phyloP scores from a whole-genome alignment of 1,140 invertebrate species.

The Formica selysi region DNA sequence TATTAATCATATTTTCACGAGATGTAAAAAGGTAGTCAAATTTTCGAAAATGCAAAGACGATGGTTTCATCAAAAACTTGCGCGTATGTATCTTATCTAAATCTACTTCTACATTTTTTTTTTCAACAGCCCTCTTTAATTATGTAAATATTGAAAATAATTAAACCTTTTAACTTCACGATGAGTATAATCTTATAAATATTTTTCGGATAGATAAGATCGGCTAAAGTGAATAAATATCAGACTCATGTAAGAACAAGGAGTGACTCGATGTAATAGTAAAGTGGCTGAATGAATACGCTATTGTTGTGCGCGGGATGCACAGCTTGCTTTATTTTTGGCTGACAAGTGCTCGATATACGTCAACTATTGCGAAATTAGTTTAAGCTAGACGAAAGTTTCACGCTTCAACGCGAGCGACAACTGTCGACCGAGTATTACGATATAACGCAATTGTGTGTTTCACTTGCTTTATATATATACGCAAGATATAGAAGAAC shows the following conservation, averaged over 20 bases:
- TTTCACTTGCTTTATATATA: slow-evolving; percentile 8
- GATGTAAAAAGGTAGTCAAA: background rate
- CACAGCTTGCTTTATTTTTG: slow-evolving; percentile 50
- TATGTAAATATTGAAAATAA: background rate
- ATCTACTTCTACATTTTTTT: background rate
- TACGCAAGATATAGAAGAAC: background rate
- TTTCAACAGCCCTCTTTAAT: background rate
- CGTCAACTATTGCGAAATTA: slow-evolving; percentile 32
- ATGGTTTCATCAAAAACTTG: slow-evolving; percentile 15
- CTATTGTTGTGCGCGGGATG: slow-evolving; percentile 13
- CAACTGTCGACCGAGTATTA: slow-evolving; percentile 11
- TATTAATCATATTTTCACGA: background rate
- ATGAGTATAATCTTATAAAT: background rate
- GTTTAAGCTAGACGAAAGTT: slow-evolving; percentile 55
- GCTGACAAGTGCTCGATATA: slow-evolving; percentile 25
- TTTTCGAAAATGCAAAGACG: background rate
- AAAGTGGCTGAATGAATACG: background rate
- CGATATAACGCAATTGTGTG: background rate
- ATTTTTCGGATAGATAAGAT: background rate
- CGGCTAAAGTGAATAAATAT: background rate
- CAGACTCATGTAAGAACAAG: slow-evolving; percentile 4
- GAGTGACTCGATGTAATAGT: slow-evolving; percentile 13
- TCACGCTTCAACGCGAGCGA: slow-evolving; percentile 28
- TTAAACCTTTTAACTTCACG: background rate
- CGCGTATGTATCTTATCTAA: background rate